These are phyloP conservation scores for Tetragnatha montana DNA, from an alignment of 2,888 invertebrate species.

Conservation along the genomic window DNA sequence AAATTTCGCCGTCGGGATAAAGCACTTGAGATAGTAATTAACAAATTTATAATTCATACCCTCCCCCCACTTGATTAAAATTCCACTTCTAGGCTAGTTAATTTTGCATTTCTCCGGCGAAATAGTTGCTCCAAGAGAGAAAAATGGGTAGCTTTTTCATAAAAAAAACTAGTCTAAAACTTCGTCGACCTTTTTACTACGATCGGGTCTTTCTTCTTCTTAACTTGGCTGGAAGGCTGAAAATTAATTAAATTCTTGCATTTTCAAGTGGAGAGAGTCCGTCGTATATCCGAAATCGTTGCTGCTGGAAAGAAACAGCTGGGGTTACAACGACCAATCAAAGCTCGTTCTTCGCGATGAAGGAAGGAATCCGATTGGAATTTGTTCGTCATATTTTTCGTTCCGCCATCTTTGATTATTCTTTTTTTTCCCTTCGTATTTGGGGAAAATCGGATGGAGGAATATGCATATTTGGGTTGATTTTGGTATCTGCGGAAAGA, in stretches of 20 bases:
- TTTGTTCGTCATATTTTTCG: slow-evolving; percentile 6
- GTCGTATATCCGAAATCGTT: slow-evolving; percentile 53
- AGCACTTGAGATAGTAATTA: slow-evolving; percentile 18
- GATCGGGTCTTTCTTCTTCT: not conserved
- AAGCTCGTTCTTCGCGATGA: not conserved
- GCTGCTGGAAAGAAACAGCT: slow-evolving; percentile 33
- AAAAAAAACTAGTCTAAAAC: slow-evolving; percentile 7
- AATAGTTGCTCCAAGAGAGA: not conserved
- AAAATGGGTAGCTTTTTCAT: not conserved
- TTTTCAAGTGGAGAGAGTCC: slow-evolving; percentile 33
- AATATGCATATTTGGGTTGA: slow-evolving; percentile 30
- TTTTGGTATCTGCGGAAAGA: slow-evolving; percentile 16
- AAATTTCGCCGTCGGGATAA: not conserved
- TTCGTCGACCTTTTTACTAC: slow-evolving; percentile 5
- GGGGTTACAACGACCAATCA: slow-evolving; percentile 12
- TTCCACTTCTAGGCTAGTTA: slow-evolving; percentile 4
- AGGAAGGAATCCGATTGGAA: slow-evolving; percentile 29
- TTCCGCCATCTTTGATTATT: slow-evolving; percentile 13
- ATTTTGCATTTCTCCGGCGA: slow-evolving; percentile 19
- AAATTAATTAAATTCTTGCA: slow-evolving; percentile 61
- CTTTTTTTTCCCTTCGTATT: slow-evolving; percentile 22
- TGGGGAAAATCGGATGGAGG: not conserved
- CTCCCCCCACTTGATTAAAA: slow-evolving; percentile 29
- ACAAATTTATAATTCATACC: slow-evolving; percentile 53
- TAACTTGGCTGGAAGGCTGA: slow-evolving; percentile 33